Conservation (phyloP, 2,113 vertebrate species). For the Fulica atra region DNA sequence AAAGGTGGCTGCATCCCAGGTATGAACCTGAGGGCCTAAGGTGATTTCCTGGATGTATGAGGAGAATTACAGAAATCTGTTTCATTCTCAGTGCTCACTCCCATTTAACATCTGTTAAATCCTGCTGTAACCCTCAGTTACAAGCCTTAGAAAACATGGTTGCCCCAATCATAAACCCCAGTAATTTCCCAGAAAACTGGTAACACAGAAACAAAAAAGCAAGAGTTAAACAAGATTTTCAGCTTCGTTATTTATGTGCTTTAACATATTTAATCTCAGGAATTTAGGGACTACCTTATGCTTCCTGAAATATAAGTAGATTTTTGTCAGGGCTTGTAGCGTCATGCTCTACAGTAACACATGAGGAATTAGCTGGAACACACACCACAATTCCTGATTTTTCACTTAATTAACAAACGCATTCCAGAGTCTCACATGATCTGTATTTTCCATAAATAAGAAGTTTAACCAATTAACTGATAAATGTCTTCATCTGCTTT, state of each 20-base stretch:
- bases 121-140: not conserved
- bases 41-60: not conserved
- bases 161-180: not conserved
- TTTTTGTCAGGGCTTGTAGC: conserved; percentile 18
- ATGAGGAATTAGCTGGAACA: not conserved
- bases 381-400: not conserved
- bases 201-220: not conserved
- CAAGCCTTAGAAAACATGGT: not conserved
- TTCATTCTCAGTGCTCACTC: not conserved
- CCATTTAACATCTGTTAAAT: not conserved
- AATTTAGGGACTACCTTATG: not conserved
- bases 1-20: not conserved
- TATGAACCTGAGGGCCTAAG: not conserved
- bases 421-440: not conserved
- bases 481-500: conserved; percentile 52
- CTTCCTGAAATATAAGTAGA: not conserved
- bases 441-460: conserved; percentile 52
- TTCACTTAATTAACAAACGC: conserved; percentile 47
- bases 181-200: not conserved
- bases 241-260: not conserved
- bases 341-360: not conserved
- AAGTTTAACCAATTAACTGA: conserved; percentile 39
- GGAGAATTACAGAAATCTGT: not conserved
- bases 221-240: not conserved
- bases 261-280: not conserved